Percentiles rank a stretch among this genome's conserved stretches.
Conservation (phyloP, 2,113 vertebrate genomes). For the Zosterops hypoxanthus region DNA sequence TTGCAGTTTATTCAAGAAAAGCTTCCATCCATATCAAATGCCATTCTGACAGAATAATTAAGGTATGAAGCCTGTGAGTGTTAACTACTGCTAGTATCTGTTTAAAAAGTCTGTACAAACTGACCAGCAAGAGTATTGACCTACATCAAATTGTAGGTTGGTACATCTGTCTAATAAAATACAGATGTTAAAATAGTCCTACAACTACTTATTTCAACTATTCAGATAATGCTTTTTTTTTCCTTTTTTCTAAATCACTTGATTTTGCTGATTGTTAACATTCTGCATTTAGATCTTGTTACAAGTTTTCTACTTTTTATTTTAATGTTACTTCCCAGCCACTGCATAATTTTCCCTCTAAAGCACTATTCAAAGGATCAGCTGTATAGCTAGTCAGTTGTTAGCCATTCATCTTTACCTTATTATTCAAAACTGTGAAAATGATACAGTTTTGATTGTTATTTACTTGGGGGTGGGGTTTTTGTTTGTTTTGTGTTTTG, state of each 20-base stretch:
- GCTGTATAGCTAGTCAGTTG: not conserved
- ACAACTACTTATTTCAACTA: not conserved
- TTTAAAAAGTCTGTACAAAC: not conserved
- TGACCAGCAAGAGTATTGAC: not conserved
- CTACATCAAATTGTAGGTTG: not conserved
- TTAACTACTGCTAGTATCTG: not conserved
- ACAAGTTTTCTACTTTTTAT: not conserved
- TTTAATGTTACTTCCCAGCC: not conserved
- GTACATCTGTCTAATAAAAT: not conserved
- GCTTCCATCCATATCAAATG: not conserved
- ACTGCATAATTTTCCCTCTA: not conserved
- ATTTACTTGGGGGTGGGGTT: fast-evolving
- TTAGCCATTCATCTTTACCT: not conserved
- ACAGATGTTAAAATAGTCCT: not conserved
- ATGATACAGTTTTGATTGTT: not conserved
- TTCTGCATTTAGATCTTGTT: not conserved
- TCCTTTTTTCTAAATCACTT: not conserved
- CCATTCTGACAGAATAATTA: not conserved
- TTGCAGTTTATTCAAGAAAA: not conserved
- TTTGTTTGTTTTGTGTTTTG: not conserved
- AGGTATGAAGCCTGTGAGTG: not conserved
- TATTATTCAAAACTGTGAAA: not conserved
- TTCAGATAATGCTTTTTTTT: not conserved
- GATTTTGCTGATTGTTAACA: not conserved
- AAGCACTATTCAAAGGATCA: not conserved